Evolutionary conservation across 2,113 vertebrate species (phyloP).

Genomic region (Poeciliopsis prolifica): DNA sequence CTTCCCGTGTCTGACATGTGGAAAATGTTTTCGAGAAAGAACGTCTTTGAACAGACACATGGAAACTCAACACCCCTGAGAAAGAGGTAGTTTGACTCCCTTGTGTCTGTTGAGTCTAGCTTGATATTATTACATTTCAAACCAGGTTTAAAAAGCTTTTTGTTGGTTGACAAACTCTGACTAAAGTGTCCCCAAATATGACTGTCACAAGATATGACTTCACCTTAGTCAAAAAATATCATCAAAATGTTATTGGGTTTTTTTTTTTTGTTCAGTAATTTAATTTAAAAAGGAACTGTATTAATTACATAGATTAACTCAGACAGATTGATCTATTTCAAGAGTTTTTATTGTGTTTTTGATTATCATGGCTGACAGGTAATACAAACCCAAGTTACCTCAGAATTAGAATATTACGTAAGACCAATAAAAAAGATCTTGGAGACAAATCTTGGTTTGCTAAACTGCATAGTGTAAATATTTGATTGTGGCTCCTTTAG

Average conservation of each 20-base stretch:
- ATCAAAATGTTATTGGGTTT: too few relatives aligned
- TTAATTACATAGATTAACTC: too few relatives aligned
- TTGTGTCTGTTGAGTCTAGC: background rate
- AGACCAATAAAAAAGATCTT: too few relatives aligned
- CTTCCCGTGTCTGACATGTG: background rate
- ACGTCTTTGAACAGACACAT: background rate
- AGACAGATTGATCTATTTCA: background rate
- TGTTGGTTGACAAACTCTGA: background rate
- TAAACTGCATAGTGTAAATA: too few relatives aligned
- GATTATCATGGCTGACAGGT: background rate
- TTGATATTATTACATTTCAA: background rate
- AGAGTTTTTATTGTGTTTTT: background rate
- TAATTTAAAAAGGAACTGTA: too few relatives aligned
- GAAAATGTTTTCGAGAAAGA: background rate
- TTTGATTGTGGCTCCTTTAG: too few relatives aligned
- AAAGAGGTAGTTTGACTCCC: background rate
- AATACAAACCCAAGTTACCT: background rate
- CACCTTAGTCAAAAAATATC: too few relatives aligned
- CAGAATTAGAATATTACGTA: background rate
- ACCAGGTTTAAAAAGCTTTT: background rate
- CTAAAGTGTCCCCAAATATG: background rate
- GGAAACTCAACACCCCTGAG: background rate
- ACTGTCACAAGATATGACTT: too few relatives aligned
- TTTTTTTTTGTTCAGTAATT: too few relatives aligned
- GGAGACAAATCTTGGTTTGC: too few relatives aligned